A percentile compares a stretch with the other conserved stretches of the same genome.
phyloP scores from a whole-genome alignment of 2,797 vertebrate species.

The Taeniopygia guttata region DNA sequence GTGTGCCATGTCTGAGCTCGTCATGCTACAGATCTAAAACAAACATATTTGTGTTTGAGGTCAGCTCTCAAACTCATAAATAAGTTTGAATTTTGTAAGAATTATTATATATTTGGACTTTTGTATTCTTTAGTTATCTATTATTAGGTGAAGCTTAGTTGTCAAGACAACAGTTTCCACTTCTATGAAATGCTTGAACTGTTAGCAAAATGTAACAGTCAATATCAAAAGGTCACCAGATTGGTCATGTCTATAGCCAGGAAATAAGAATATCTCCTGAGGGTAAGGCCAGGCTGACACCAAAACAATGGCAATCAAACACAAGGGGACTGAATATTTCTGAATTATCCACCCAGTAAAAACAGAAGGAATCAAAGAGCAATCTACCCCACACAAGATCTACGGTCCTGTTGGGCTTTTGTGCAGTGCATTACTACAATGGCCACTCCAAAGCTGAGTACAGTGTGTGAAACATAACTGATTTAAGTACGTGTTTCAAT shows the following conservation, averaged over 20 bases:
- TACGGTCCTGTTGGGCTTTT: not conserved
- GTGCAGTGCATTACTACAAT: not conserved
- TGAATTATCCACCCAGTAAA: not conserved
- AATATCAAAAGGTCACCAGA: conserved; percentile 15
- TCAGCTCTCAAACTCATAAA: not conserved
- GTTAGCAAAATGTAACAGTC: conserved; percentile 12
- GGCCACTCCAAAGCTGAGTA: not conserved
- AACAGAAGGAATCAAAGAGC: not conserved
- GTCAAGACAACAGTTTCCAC: conserved; percentile 61
- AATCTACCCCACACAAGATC: not conserved
- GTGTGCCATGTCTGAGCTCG: not conserved
- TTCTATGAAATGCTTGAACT: conserved; percentile 24
- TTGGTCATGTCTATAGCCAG: not conserved
- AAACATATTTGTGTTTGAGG: not conserved
- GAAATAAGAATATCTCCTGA: not conserved
- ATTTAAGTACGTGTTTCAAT: fast-evolving
- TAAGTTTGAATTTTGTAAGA: not conserved
- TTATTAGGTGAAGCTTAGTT: conserved; percentile 54
- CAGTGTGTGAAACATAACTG: fast-evolving
- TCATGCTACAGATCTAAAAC: not conserved
- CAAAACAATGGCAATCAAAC: not conserved
- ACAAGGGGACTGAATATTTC: not conserved
- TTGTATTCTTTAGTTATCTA: conserved; percentile 39
- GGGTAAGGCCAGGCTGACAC: not conserved
- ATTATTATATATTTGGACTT: conserved; percentile 21